Evolutionary conservation across 2,888 invertebrate genomes (phyloP).

Genomic region (Spilarctia lutea): DNA sequence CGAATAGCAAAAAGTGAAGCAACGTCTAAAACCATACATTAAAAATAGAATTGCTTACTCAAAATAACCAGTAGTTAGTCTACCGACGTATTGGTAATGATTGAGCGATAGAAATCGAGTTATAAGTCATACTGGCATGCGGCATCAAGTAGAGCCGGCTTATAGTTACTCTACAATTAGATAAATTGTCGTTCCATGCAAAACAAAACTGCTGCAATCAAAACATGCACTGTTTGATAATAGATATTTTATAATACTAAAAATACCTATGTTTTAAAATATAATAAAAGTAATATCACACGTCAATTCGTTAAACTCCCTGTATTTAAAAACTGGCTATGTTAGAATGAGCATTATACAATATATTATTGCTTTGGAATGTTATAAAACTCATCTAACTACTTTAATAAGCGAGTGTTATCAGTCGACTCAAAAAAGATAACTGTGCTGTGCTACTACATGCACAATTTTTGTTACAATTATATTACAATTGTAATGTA

Average conservation of each 20-base stretch:
- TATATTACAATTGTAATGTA: not conserved
- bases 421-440: not conserved
- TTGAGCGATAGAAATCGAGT: constrained; percentile 56
- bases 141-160: constrained; percentile 58
- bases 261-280: not conserved
- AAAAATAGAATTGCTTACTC: constrained; percentile 45
- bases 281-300: not conserved
- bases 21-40: constrained; percentile 40
- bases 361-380: not conserved
- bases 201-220: constrained; percentile 67
- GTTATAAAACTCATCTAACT: not conserved
- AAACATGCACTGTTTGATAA: constrained; percentile 34
- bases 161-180: constrained; percentile 79
- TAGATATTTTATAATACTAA: constrained; percentile 35
- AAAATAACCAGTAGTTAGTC: constrained; percentile 49
- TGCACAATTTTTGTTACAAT: not conserved
- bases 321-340: not conserved
- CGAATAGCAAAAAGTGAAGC: constrained; percentile 14
- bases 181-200: constrained; percentile 72
- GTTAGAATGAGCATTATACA: not conserved
- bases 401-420: not conserved
- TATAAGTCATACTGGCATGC: constrained; percentile 50
- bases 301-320: not conserved
- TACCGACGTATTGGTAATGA: constrained; percentile 55
- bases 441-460: not conserved